Conservation (phyloP, 1,140 invertebrate genomes). For the Danaus melanippus region DNA sequence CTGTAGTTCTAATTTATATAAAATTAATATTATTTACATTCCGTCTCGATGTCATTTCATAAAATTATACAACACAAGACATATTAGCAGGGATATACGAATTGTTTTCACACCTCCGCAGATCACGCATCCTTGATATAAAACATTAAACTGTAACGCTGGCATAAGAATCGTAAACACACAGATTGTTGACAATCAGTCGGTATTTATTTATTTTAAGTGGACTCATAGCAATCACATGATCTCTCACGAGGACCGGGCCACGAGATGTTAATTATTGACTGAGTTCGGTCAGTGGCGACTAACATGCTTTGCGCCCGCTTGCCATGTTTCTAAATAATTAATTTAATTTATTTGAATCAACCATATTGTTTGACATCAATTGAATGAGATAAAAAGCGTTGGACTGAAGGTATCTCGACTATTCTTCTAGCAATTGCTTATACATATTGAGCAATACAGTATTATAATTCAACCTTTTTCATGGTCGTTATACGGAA, state of each 20-base stretch:
- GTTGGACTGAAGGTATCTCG: no score
- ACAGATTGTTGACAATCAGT: conserved; percentile 39
- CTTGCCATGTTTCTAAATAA: no score
- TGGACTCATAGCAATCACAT: conserved; percentile 67
- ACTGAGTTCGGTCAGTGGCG: conserved; percentile 11
- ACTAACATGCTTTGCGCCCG: no score
- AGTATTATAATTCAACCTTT: no score
- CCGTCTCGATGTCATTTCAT: neutral
- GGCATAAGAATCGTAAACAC: conserved; percentile 22
- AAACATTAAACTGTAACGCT: conserved; percentile 10
- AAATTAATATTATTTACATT: conserved; percentile 5
- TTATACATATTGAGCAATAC: no score
- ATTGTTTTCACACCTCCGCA: conserved; percentile 4
- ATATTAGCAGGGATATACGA: neutral
- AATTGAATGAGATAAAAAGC: no score
- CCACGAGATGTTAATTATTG: conserved; percentile 56
- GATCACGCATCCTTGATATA: neutral
- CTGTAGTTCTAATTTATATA: neutral
- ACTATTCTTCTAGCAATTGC: no score
- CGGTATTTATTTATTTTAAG: conserved; percentile 62
- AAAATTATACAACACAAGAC: conserved; percentile 6
- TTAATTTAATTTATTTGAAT: no score
- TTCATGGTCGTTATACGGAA: no score
- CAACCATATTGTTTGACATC: no score
- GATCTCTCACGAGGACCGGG: conserved; percentile 57